Evolutionary conservation across 2,888 invertebrate genomes (phyloP), one percentile per base, ranked within the genome.

Genomic region (Saturnia japonica): DNA sequence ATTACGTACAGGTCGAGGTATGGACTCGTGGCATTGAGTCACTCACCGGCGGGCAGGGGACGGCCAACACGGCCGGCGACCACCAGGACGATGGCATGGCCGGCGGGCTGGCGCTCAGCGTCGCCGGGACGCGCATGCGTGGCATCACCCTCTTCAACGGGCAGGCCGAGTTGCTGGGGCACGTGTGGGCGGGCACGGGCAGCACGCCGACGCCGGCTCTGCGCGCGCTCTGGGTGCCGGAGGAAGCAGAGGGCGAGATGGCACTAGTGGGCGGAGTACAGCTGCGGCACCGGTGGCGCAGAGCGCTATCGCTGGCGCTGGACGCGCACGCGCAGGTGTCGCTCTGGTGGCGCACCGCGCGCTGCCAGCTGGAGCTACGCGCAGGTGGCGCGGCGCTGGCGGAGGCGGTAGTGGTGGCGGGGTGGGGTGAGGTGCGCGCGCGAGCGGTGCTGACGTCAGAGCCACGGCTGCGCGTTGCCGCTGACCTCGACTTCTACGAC

Each of bases 111-210:
- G 83, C 80, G 74, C 76, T 90, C 68, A 16, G 74, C 51, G 88
- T 87, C 75, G 84, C 72, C 71, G 90, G 88, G 68, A 87, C 74
- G 73, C 81, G 85, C n/a, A 76, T 83, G 76, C 82, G 72, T 0
- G 78, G 74, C 70, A n/a, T 84, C 47, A 68, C 76, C 51, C 80
- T 86, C 40, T 87, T 87, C 78, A 67, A 68, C 42, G 80, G 84
- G 67, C 80, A 87, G 85, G 88, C 85, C 66, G 89, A 89, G 86
- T 82, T 91, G 80, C 82, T 91, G 77, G 87, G 81, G 7, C 90
- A 86, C 84, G 84, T 91, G 82, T 91, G 91, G 91, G 83, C 89
- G 68, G 91, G 91, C 82, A 75, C 89, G 71, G 91, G 84, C 80
- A 83, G 86, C 80, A 70, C 75, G 78, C 82, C 89, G 60, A 85